These are phyloP conservation scores for Platanista minor DNA, from an alignment of 2,113 vertebrate genomes.

Conservation along the genomic window DNA sequence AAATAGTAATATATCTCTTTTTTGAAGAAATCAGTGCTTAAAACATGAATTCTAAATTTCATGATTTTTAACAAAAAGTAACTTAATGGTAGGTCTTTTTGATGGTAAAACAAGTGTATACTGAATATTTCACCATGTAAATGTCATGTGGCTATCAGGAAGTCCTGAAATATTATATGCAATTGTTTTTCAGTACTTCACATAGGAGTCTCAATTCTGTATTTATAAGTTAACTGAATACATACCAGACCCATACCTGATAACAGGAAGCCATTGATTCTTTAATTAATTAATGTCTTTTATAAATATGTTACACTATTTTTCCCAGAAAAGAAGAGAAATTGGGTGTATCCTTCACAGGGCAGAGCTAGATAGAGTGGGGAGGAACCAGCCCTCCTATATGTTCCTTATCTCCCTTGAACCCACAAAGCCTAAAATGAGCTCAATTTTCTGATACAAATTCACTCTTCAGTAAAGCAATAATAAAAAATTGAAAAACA, in stretches of 20 bases:
- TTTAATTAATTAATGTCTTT: not conserved
- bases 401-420: not conserved
- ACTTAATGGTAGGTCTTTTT: not conserved
- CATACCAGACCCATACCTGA: not conserved
- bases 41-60: not conserved
- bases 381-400: rapidly evolving
- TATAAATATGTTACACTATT: not conserved
- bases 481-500: not conserved
- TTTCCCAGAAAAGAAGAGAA: not conserved
- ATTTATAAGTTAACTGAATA: not conserved
- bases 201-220: not conserved
- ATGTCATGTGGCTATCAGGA: not conserved
- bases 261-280: not conserved
- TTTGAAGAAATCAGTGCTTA: not conserved
- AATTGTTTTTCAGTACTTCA: not conserved
- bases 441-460: not conserved
- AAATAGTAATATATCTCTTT: not conserved
- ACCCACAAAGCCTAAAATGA: not conserved
- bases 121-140: not conserved
- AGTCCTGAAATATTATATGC: not conserved
- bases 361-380: rapidly evolving
- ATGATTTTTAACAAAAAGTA: not conserved
- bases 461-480: not conserved
- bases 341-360: not conserved
- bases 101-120: not conserved